These are phyloP conservation scores for Drosophila dunni DNA, from an alignment of 1,140 invertebrate genomes.

Conservation along the genomic window DNA sequence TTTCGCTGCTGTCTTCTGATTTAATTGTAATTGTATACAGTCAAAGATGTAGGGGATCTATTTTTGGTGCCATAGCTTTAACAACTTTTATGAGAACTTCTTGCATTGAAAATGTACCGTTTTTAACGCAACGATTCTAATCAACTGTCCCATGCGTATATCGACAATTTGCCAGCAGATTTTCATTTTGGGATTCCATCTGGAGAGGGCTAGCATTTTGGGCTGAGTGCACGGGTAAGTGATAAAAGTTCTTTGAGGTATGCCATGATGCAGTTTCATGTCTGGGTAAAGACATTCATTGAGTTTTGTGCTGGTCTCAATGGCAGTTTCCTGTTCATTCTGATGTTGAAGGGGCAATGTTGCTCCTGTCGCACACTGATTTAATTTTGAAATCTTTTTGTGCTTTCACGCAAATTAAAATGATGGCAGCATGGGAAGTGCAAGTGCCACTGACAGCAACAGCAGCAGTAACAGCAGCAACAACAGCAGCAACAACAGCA, in stretches of 20 bases:
- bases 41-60: no score
- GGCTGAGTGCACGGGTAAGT: background rate
- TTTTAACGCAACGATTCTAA: conserved; percentile 58
- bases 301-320: conserved; percentile 31
- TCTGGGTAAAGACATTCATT: conserved; percentile 48
- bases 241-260: conserved; percentile 10
- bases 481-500: conserved; percentile 10
- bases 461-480: conserved; percentile 1
- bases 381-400: conserved; percentile 78
- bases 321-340: conserved; percentile 28
- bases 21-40: no score
- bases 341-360: background rate
- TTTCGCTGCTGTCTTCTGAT: no score
- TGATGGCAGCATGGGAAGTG: conserved; percentile 38
- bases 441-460: conserved; percentile 7
- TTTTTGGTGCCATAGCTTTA: no score
- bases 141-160: conserved; percentile 65
- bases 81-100: no score
- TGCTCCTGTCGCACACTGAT: conserved; percentile 55
- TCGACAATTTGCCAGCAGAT: conserved; percentile 65
- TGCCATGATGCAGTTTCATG: conserved; percentile 28
- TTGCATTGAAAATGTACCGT: background rate
- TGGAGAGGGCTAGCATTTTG: background rate
- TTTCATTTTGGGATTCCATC: conserved; percentile 49
- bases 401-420: conserved; percentile 74